Evolutionary conservation across 2,888 invertebrate species (phyloP).

Genomic region (Lithophane socia): DNA sequence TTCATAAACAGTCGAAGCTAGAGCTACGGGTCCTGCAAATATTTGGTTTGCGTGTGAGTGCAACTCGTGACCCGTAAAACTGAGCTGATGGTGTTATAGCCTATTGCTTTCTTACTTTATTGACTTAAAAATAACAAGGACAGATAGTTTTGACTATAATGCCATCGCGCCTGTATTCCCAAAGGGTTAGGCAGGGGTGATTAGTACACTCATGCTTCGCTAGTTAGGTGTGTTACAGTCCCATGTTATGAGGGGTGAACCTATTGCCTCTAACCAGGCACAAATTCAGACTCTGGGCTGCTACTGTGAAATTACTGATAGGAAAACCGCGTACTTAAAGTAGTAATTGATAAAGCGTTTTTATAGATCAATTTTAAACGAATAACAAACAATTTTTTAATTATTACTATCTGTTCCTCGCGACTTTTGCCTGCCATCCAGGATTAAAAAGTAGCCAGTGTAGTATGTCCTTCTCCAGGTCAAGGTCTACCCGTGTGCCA

Average conservation of each 20-base stretch:
- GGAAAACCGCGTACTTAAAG: too few relatives aligned
- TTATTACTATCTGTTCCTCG: too few relatives aligned
- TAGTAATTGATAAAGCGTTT: not conserved
- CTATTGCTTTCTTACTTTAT: not conserved
- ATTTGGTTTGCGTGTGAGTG: conserved; percentile 5
- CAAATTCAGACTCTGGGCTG: too few relatives aligned
- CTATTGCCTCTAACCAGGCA: not conserved
- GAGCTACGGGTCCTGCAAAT: conserved; percentile 11
- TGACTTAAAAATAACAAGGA: conserved; percentile 2
- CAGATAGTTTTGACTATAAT: not conserved
- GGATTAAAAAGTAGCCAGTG: too few relatives aligned
- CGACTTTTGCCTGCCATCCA: too few relatives aligned
- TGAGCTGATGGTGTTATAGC: not conserved
- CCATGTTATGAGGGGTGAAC: not conserved
- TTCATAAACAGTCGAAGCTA: conserved; percentile 1
- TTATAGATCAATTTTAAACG: not conserved
- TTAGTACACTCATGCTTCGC: not conserved
- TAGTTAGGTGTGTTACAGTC: not conserved
- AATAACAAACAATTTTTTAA: not conserved
- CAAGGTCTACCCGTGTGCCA: too few relatives aligned
- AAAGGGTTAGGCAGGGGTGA: not conserved
- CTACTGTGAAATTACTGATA: not conserved
- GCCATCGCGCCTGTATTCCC: not conserved
- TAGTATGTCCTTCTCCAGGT: too few relatives aligned
- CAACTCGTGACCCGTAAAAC: not conserved